Evolutionary conservation across 1,140 invertebrate genomes (phyloP).

Genomic region (Pseudobourletiella spinata): DNA sequence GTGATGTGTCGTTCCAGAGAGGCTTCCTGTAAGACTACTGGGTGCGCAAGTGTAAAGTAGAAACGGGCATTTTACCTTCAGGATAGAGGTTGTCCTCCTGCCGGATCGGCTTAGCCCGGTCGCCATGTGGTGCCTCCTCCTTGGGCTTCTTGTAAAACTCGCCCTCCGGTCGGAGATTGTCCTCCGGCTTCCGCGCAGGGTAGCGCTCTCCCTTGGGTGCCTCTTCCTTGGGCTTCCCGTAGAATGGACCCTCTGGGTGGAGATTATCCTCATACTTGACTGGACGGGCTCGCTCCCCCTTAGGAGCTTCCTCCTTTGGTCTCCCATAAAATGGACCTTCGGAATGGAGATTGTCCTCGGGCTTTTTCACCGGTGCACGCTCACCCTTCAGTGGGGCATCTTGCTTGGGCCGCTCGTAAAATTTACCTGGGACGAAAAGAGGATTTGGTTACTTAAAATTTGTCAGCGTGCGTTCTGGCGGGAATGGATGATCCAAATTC

Average conservation of each 20-base stretch:
- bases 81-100: conserved; percentile 45
- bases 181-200: conserved; percentile 44
- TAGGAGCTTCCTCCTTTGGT: conserved; percentile 15
- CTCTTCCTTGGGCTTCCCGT: conserved; percentile 11
- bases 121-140: conserved; percentile 38
- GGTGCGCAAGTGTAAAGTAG: too few species aligned
- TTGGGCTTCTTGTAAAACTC: conserved; percentile 43
- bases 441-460: too few species aligned
- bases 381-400: conserved; percentile 42
- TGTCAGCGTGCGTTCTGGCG: conserved; percentile 46
- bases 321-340: conserved; percentile 20
- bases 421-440: conserved; percentile 38
- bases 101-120: conserved; percentile 41
- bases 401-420: conserved; percentile 32
- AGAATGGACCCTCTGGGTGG: conserved; percentile 33
- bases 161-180: conserved; percentile 43
- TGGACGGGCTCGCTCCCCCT: conserved; percentile 8
- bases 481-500: too few species aligned
- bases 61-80: conserved; percentile 38
- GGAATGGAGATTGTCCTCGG: not conserved
- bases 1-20: too few species aligned
- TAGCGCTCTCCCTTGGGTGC: conserved; percentile 36
- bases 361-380: conserved; percentile 42
- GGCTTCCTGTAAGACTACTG: too few species aligned
- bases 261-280: conserved; percentile 35